A percentile compares a stretch with the other conserved stretches of the same genome.
These are phyloP conservation scores for Panthera uncia DNA, from an alignment of 2,113 vertebrate genomes.

Conservation along the genomic window DNA sequence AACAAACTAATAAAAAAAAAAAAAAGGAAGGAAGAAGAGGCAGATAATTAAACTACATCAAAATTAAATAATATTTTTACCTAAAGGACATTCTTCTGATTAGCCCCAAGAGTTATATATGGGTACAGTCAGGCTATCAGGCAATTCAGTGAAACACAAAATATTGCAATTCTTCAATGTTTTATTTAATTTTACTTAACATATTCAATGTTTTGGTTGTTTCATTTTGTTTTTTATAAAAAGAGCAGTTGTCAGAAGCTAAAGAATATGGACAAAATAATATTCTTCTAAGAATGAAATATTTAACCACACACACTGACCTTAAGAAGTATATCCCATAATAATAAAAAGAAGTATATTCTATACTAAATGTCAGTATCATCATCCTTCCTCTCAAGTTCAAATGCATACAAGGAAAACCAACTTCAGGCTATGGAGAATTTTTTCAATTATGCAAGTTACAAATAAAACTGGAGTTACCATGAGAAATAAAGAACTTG, in stretches of 20 bases:
- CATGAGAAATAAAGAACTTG: constrained; percentile 27
- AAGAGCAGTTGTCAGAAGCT: constrained; percentile 17
- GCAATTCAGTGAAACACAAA: neutral
- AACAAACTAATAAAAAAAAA: no score
- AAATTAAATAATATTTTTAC: constrained; percentile 48
- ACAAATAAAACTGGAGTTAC: constrained; percentile 29
- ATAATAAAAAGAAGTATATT: neutral
- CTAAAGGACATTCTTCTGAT: neutral
- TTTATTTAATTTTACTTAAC: neutral
- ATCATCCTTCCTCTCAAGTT: neutral
- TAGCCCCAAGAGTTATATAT: neutral
- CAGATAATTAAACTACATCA: neutral
- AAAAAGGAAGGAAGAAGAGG: neutral
- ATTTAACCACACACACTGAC: neutral
- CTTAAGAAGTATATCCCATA: neutral
- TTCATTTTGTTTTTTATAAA: neutral
- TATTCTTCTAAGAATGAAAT: neutral
- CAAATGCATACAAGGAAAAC: neutral
- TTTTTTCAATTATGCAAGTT: neutral
- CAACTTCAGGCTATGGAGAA: neutral
- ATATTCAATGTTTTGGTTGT: neutral
- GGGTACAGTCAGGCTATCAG: neutral
- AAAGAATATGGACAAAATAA: neutral
- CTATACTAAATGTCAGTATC: neutral
- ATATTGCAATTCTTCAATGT: neutral